These are phyloP conservation scores for Ctenochaetus hawaiiensis DNA, from an alignment of 2,797 vertebrate genomes.

Conservation along the genomic window DNA sequence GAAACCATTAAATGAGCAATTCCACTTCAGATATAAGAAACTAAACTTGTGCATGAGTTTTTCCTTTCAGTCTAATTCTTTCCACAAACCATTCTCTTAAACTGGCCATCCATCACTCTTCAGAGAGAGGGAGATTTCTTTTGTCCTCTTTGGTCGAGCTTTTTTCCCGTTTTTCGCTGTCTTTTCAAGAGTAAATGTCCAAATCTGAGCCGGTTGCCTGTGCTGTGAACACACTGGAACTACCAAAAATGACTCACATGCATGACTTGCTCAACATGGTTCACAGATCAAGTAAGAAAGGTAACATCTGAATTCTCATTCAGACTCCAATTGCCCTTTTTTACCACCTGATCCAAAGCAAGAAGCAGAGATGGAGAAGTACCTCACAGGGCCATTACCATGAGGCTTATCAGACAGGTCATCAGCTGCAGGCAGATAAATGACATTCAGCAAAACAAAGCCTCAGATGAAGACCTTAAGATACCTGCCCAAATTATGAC, in stretches of 20 bases:
- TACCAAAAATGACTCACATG: constrained; percentile 26
- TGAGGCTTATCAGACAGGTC: constrained; percentile 53
- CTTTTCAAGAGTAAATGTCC: background rate
- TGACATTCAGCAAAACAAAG: constrained; percentile 45
- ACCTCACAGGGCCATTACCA: constrained; percentile 52
- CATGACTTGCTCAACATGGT: constrained; percentile 18
- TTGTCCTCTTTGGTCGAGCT: constrained; percentile 2
- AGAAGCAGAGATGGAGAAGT: constrained; percentile 22
- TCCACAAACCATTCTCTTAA: constrained; percentile 24
- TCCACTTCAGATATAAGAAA: constrained; percentile 36
- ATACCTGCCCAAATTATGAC: constrained; percentile 63
- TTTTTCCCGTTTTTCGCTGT: constrained; percentile 11
- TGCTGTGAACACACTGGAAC: background rate
- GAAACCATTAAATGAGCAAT: constrained; percentile 54
- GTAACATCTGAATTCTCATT: constrained; percentile 57
- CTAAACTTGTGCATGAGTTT: constrained; percentile 24
- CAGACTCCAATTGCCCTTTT: constrained; percentile 60
- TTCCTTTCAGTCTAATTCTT: constrained; percentile 39
- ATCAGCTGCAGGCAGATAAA: constrained; percentile 57
- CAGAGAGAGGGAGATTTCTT: background rate
- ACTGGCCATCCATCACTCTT: constrained; percentile 59
- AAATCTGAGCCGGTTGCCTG: background rate
- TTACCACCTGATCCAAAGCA: constrained; percentile 34
- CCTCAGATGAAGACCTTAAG: constrained; percentile 49
- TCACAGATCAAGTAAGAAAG: constrained; percentile 13